A percentile compares a stretch with the other conserved stretches of the same genome.
Conservation (phyloP, 2,888 invertebrate genomes). For the Chalcis sispes region DNA sequence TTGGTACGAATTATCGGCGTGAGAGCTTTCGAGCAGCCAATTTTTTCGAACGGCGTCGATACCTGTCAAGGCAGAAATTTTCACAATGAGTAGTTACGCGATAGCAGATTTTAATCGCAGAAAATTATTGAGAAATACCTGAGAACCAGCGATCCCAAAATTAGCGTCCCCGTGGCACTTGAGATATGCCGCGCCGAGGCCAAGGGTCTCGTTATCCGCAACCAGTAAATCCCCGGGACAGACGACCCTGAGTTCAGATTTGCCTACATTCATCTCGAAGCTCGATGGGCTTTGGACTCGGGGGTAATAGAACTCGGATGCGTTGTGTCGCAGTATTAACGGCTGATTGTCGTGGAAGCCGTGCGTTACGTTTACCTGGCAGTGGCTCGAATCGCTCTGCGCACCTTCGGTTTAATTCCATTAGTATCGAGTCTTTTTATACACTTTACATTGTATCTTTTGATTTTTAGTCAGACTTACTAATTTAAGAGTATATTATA, state of each 20-base stretch:
- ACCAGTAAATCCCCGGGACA: conserved; percentile 17
- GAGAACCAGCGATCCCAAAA: conserved; percentile 19
- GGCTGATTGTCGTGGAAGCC: conserved; percentile 18
- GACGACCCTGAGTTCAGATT: conserved; percentile 18
- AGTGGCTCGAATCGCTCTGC: not conserved
- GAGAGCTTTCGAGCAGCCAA: not conserved
- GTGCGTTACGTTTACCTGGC: conserved; percentile 20
- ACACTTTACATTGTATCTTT: too few species aligned
- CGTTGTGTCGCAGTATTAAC: conserved; percentile 21
- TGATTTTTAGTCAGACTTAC: too few species aligned
- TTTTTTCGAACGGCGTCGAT: conserved; percentile 3
- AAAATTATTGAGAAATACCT: conserved; percentile 1
- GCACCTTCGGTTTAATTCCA: too few species aligned
- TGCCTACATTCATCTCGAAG: conserved; percentile 2
- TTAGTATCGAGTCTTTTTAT: too few species aligned
- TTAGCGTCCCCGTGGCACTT: not conserved
- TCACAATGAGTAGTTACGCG: too few species aligned
- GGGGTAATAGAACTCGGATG: conserved; percentile 22
- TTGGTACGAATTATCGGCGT: not conserved
- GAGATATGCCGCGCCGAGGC: conserved; percentile 27
- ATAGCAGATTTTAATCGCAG: too few species aligned
- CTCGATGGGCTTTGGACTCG: conserved; percentile 20
- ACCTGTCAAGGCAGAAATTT: too few species aligned
- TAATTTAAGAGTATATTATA: too few species aligned
- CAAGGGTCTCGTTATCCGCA: not conserved